A percentile compares a stretch with the other conserved stretches of the same genome.
Evolutionary conservation across 2,888 invertebrate species (phyloP).

Genomic region (Chrysolina haemoptera): DNA sequence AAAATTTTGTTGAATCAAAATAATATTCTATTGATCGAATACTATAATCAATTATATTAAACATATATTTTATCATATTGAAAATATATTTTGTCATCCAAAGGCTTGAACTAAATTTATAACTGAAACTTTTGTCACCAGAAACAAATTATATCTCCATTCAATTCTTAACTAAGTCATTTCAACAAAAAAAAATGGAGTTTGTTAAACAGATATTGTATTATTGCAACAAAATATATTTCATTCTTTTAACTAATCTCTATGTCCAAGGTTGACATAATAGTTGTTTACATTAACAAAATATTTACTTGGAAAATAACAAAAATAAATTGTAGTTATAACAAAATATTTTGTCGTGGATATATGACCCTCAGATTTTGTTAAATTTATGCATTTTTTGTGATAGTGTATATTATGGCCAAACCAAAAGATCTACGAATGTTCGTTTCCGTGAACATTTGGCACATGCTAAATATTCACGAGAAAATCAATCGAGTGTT

Average conservation of each 20-base stretch:
- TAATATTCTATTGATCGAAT: too few species aligned
- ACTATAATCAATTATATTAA: too few species aligned
- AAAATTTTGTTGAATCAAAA: too few species aligned
- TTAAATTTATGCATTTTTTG: constrained; percentile 7
- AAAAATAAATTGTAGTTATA: not conserved
- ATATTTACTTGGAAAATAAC: not conserved
- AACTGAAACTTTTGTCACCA: too few species aligned
- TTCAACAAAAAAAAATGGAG: not conserved
- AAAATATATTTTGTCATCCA: too few species aligned
- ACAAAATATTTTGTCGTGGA: constrained; percentile 25
- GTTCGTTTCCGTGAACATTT: too few species aligned
- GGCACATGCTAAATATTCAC: too few species aligned
- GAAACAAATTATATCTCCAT: not conserved
- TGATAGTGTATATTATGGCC: too few species aligned
- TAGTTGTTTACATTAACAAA: not conserved
- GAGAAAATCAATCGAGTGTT: too few species aligned
- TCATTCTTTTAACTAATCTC: not conserved
- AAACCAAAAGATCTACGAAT: too few species aligned
- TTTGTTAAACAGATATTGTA: not conserved
- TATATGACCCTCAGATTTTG: constrained; percentile 7
- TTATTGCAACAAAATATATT: constrained; percentile 1
- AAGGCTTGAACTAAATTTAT: too few species aligned
- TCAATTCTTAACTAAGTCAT: not conserved
- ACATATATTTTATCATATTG: too few species aligned
- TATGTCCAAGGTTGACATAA: not conserved